Evolutionary conservation across 2,797 vertebrate genomes (phyloP), one percentile per base, ranked within the genome.

Genomic region (Takifugu ocellatus): DNA sequence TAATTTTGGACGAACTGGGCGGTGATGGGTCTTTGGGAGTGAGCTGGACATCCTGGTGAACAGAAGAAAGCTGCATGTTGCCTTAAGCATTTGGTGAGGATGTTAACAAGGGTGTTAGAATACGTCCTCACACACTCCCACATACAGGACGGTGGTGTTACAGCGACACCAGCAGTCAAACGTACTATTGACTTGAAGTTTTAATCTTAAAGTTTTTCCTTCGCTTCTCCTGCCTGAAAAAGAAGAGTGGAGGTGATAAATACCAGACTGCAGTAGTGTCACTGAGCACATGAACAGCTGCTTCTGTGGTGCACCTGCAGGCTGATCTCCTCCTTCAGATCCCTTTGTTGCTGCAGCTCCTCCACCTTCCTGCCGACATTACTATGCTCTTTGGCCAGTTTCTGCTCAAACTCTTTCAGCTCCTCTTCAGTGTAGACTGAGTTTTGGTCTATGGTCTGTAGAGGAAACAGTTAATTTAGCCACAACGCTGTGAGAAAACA

Each of bases 371-470:
- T 80, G 57, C 81, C 88, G 29, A 98, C 89, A 63, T 92, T 84
- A 15, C 79, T 82, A 83, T 94, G 90, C 82, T 94, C 92, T 36
- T 89, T 78, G 29, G 82, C 75, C 76, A 98, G 91, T 4, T 94
- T 92, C 57, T 75, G 89, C 75, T 96, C 94, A 61, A 92, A 98
- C 66, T 92, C 87, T 55, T 78, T 92, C 66, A 98, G 76, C 62
- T 97, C 96, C 0, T 94, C 92, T 46, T 98, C 94, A 0, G 93
- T 95, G 82, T 93, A 98, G 1, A 88, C 1, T 6, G 90, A 91
- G 58, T 92, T 92, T 6, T 95, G 89, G 54, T 94, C 94, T 56
- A 97, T 52, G 24, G 94, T 96, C 96, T 98, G 64, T 12, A 25
- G 15, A 48, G 44, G 44, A 7, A 21, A 46, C n/a, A 24, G 24